phyloP scores from a whole-genome alignment of 2,888 invertebrate genomes.

The Sminthurides aquaticus region DNA sequence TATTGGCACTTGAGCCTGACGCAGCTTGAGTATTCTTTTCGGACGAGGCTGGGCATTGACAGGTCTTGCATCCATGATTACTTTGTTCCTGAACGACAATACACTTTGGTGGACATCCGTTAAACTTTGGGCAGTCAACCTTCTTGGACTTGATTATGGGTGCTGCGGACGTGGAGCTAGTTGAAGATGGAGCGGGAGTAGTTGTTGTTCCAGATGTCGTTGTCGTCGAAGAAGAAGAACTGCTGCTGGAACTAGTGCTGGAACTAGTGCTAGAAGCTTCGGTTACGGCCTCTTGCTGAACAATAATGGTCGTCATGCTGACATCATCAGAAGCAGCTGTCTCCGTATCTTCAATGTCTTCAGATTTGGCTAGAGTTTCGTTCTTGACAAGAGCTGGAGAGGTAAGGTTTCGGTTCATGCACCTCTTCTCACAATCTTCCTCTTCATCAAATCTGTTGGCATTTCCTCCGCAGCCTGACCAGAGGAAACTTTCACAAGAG shows the following conservation, averaged over 20 bases:
- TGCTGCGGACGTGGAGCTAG: constrained; percentile 1
- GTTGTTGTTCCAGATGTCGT: background rate
- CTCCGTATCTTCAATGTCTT: background rate
- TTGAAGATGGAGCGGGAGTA: background rate
- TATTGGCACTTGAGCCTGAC: background rate
- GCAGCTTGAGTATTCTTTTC: constrained; percentile 12
- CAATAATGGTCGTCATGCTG: background rate
- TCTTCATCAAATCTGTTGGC: constrained; percentile 38
- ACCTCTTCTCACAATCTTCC: constrained; percentile 29
- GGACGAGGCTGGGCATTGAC: constrained; percentile 29
- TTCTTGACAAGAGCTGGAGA: background rate
- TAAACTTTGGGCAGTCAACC: constrained; percentile 36
- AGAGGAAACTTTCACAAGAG: constrained; percentile 46
- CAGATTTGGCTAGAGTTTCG: background rate
- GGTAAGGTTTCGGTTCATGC: constrained; percentile 21
- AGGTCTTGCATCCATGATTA: constrained; percentile 39
- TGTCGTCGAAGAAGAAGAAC: background rate
- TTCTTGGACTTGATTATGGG: constrained; percentile 6
- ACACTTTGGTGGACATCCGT: constrained; percentile 40
- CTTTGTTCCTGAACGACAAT: constrained; percentile 35
- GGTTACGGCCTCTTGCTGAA: background rate
- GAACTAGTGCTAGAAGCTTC: background rate
- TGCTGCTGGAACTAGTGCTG: background rate
- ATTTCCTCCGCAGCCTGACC: constrained; percentile 47
- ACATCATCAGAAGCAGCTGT: background rate